A percentile compares a stretch with the other conserved stretches of the same genome.
These are phyloP conservation scores for Phylloscopus trochilus DNA, from an alignment of 2,113 vertebrate genomes.

Conservation along the genomic window DNA sequence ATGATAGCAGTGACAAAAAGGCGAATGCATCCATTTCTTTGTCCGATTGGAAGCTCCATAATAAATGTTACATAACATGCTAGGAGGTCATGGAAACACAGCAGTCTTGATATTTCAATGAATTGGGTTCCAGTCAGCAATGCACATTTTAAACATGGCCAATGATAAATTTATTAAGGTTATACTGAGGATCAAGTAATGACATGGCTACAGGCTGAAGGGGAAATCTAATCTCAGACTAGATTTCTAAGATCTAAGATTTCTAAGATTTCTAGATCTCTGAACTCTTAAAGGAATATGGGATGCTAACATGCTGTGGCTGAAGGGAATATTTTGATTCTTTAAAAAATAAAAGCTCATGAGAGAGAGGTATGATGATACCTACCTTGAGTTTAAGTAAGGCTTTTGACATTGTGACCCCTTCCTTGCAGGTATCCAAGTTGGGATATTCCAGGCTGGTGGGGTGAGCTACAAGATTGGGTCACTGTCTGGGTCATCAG, in stretches of 20 bases:
- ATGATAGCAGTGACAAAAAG: neutral
- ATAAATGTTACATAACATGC: neutral
- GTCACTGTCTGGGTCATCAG: neutral
- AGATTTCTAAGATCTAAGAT: too few species aligned
- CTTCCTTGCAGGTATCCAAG: neutral
- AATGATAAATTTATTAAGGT: neutral
- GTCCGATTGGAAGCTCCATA: neutral
- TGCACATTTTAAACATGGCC: neutral
- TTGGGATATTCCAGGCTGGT: neutral
- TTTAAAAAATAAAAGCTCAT: neutral
- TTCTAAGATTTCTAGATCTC: too few species aligned
- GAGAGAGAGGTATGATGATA: neutral
- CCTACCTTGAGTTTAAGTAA: neutral
- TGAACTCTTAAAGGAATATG: neutral
- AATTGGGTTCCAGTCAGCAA: neutral
- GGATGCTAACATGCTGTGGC: neutral
- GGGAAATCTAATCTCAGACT: neutral
- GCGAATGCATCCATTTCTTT: neutral
- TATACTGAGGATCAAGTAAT: neutral
- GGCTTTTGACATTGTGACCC: neutral
- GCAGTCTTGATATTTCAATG: neutral
- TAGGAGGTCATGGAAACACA: neutral
- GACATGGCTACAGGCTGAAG: neutral
- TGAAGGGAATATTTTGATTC: constrained; percentile 11
- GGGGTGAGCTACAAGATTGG: neutral